phyloP scores from a whole-genome alignment of 2,797 vertebrate species.

The Eupleurogrammus muticus region DNA sequence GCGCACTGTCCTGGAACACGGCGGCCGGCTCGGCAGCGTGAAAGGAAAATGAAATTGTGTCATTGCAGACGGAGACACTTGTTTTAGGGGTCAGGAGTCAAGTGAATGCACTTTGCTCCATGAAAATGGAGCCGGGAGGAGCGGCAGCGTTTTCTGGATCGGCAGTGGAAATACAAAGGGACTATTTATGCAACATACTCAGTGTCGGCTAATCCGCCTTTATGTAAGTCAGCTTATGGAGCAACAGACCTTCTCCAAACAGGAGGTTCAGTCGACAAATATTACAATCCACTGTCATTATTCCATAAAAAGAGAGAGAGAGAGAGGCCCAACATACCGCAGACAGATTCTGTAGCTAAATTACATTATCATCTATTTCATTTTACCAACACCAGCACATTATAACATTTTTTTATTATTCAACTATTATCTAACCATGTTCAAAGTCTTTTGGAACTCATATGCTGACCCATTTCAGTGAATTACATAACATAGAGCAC shows the following conservation, averaged over 20 bases:
- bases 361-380: slow-evolving; percentile 2
- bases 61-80: slow-evolving; percentile 34
- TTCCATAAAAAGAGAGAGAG: neutral
- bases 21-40: slow-evolving; percentile 18
- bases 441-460: slow-evolving; percentile 1
- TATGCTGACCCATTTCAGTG: slow-evolving; percentile 50
- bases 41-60: slow-evolving; percentile 39
- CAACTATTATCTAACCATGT: neutral
- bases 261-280: slow-evolving; percentile 25
- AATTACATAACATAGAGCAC: slow-evolving; percentile 60
- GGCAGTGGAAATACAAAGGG: slow-evolving; percentile 47
- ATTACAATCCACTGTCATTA: neutral
- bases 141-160: slow-evolving; percentile 18
- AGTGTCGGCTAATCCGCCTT: slow-evolving; percentile 56
- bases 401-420: neutral
- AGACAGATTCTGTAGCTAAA: slow-evolving; percentile 1
- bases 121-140: slow-evolving; percentile 26
- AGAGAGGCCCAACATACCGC: no score
- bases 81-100: slow-evolving; percentile 41
- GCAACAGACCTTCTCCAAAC: slow-evolving; percentile 30
- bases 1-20: slow-evolving; percentile 19
- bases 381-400: neutral
- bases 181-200: slow-evolving; percentile 58
- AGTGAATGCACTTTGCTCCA: slow-evolving; percentile 30
- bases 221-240: slow-evolving; percentile 76